phyloP scores from a whole-genome alignment of 2,113 vertebrate species.

The Ameiurus melas region DNA sequence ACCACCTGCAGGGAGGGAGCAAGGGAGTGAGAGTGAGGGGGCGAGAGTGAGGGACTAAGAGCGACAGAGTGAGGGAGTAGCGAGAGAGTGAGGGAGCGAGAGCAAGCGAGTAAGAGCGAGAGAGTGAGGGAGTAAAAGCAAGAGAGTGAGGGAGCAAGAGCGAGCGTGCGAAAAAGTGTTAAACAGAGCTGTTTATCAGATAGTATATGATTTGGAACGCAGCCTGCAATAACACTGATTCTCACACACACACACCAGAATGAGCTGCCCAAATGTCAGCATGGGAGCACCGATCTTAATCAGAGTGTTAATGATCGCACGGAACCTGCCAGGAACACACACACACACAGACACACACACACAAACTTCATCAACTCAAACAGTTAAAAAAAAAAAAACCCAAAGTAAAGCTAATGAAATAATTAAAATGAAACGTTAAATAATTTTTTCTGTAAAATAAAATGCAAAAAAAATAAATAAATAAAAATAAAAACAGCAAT shows the following conservation, averaged over 20 bases:
- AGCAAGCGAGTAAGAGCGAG: neutral
- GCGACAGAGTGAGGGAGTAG: neutral
- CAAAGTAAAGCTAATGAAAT: neutral
- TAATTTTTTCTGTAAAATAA: neutral
- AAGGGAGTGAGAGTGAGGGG: neutral
- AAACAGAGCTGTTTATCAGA: neutral
- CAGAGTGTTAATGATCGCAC: conserved; percentile 86
- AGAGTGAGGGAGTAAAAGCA: neutral
- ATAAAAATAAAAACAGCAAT: neutral
- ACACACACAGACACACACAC: conserved; percentile 8
- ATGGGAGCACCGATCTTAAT: conserved; percentile 88
- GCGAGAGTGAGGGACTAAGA: neutral
- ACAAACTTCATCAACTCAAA: neutral
- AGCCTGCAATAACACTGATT: neutral
- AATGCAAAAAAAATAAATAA: neutral
- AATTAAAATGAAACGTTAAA: neutral
- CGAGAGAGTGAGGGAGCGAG: neutral
- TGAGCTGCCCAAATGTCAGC: conserved; percentile 86
- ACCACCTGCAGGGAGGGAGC: conserved; percentile 73
- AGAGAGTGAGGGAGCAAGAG: neutral
- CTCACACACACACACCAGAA: conserved; percentile 77
- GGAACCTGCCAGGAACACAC: conserved; percentile 73
- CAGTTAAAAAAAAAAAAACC: neutral
- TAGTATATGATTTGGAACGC: neutral
- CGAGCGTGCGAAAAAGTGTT: neutral